Evolutionary conservation across 2,797 vertebrate genomes (phyloP).

Genomic region (Acridotheres tristis): DNA sequence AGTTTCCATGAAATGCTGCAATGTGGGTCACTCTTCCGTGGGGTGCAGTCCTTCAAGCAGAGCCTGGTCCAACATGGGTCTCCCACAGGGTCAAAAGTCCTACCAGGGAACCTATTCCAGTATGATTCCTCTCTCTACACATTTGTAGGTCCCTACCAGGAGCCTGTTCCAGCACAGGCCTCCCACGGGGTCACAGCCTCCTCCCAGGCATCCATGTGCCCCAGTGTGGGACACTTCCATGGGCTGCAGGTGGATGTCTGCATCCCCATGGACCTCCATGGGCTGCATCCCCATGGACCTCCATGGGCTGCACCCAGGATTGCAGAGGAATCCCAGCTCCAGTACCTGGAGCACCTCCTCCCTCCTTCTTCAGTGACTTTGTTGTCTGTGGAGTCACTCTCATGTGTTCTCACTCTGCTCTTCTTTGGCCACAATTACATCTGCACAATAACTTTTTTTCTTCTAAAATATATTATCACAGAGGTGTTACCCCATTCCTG

Average conservation of each 20-base stretch:
- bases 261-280: background rate
- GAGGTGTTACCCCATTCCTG: background rate
- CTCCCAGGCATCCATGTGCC: background rate
- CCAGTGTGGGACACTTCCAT: rapidly evolving
- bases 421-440: background rate
- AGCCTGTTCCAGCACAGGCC: background rate
- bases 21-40: rapidly evolving
- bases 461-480: background rate
- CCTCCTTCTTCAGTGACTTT: background rate
- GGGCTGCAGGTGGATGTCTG: no score
- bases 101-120: background rate
- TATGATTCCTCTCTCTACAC: background rate
- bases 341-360: background rate
- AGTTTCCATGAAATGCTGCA: background rate
- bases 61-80: rapidly evolving
- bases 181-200: background rate
- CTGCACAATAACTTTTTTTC: background rate
- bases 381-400: rapidly evolving
- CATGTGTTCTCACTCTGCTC: background rate
- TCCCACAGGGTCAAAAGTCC: background rate
- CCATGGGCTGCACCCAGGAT: no score
- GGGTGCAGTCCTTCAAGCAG: background rate
- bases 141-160: no score
- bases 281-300: no score
- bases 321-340: background rate